Conservation (phyloP, 2,113 vertebrate genomes). For the Xiphorhynchus elegans region DNA sequence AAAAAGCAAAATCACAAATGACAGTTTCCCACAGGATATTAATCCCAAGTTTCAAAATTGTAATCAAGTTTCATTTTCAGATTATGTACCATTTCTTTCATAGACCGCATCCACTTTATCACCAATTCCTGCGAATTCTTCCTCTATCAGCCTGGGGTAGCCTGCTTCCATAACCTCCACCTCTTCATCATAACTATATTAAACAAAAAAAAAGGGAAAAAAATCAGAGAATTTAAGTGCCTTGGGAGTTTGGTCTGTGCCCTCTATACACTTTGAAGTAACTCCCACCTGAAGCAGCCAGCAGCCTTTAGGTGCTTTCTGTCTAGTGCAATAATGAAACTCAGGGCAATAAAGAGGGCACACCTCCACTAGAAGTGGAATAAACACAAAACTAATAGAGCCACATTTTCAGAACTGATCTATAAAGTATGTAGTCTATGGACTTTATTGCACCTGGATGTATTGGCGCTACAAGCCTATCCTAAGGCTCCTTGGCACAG, state of each 20-base stretch:
- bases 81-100: conserved; percentile 82
- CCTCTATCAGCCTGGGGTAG: conserved; percentile 84
- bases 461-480: background rate
- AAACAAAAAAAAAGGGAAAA: conserved; percentile 18
- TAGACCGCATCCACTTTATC: conserved; percentile 88
- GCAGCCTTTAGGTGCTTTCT: background rate
- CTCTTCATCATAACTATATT: conserved; percentile 85
- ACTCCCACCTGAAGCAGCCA: background rate
- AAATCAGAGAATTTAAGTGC: background rate
- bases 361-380: background rate
- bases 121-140: conserved; percentile 88
- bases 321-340: background rate
- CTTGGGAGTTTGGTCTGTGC: background rate
- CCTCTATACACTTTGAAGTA: background rate
- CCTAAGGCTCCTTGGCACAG: background rate
- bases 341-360: background rate
- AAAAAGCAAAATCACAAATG: background rate
- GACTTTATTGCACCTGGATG: background rate
- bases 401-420: background rate
- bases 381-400: background rate
- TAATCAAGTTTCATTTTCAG: background rate
- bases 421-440: background rate
- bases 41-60: background rate
- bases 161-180: conserved; percentile 80
- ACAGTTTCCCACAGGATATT: background rate